A percentile compares a stretch with the other conserved stretches of the same genome.
Conservation (phyloP, 2,113 vertebrate genomes). For the Tachuris rubrigastra region DNA sequence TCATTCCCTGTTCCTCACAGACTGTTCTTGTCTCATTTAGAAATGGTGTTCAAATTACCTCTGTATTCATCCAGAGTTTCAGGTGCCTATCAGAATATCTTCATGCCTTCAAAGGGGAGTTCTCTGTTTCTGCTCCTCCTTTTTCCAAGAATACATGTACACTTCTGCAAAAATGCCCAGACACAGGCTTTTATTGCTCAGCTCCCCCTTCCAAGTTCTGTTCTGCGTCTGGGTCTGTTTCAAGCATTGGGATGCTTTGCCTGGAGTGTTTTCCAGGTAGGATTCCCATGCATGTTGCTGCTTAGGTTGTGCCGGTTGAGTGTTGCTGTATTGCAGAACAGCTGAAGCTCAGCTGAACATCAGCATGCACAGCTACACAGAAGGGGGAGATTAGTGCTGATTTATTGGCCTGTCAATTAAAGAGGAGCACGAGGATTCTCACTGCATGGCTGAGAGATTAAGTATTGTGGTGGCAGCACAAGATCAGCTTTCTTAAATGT, state of each 20-base stretch:
- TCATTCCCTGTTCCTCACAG: slow-evolving; percentile 3
- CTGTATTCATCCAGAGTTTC: neutral
- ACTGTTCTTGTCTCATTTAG: neutral
- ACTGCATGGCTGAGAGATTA: neutral
- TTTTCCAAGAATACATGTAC: neutral
- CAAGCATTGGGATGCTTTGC: neutral
- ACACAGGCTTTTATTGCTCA: neutral
- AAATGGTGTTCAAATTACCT: neutral
- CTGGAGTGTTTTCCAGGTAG: neutral
- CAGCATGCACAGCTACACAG: neutral
- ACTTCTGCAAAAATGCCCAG: neutral
- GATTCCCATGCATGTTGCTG: neutral
- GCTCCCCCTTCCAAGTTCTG: neutral
- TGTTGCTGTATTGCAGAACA: neutral
- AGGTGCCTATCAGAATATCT: neutral
- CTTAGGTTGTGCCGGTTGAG: neutral
- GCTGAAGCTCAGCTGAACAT: slow-evolving; percentile 26
- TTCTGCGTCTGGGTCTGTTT: neutral
- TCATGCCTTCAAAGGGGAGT: neutral
- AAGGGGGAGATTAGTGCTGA: slow-evolving; percentile 11
- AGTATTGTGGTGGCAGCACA: slow-evolving; percentile 10
- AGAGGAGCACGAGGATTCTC: neutral
- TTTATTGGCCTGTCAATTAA: slow-evolving; percentile 52
- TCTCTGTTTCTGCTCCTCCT: neutral
- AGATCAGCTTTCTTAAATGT: neutral